Conservation (phyloP, 1,140 invertebrate species). For the Stenopsyche tienmushanensis region DNA sequence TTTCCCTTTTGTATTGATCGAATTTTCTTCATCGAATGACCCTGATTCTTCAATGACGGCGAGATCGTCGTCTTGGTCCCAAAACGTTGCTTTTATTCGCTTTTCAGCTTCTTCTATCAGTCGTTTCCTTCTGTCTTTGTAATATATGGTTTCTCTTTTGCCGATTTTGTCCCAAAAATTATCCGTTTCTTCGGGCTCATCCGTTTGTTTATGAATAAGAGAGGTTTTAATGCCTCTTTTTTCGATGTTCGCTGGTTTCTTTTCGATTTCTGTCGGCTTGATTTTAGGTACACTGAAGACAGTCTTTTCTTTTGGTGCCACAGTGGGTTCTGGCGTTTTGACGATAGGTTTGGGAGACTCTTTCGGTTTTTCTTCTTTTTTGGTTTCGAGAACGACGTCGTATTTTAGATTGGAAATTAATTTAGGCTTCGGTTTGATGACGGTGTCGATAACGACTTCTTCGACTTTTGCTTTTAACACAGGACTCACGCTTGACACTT, state of each 20-base stretch:
- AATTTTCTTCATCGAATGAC: no score
- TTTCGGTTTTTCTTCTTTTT: slow-evolving; percentile 46
- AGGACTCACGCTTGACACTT: slow-evolving; percentile 49
- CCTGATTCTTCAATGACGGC: slow-evolving; percentile 14
- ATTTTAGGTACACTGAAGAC: slow-evolving; percentile 39
- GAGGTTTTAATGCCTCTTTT: neutral
- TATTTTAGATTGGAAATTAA: slow-evolving; percentile 34
- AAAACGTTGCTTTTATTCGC: slow-evolving; percentile 46
- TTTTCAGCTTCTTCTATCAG: slow-evolving; percentile 49
- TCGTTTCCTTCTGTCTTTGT: slow-evolving; percentile 52
- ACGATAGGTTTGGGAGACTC: slow-evolving; percentile 42
- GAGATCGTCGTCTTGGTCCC: slow-evolving; percentile 48
- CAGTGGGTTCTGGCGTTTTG: no score
- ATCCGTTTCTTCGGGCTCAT: slow-evolving; percentile 44
- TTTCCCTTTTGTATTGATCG: no score
- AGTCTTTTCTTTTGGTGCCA: no score
- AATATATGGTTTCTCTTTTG: slow-evolving; percentile 57
- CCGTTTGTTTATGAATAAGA: neutral
- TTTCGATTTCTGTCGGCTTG: neutral
- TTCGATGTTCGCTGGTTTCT: neutral
- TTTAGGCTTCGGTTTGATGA: slow-evolving; percentile 34
- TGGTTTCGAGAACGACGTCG: slow-evolving; percentile 42
- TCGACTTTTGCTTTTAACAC: slow-evolving; percentile 57
- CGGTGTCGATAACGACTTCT: slow-evolving; percentile 57
- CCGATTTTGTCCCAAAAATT: slow-evolving; percentile 59